Conservation (phyloP, 2,888 invertebrate genomes). For the Chorisops tibialis region DNA sequence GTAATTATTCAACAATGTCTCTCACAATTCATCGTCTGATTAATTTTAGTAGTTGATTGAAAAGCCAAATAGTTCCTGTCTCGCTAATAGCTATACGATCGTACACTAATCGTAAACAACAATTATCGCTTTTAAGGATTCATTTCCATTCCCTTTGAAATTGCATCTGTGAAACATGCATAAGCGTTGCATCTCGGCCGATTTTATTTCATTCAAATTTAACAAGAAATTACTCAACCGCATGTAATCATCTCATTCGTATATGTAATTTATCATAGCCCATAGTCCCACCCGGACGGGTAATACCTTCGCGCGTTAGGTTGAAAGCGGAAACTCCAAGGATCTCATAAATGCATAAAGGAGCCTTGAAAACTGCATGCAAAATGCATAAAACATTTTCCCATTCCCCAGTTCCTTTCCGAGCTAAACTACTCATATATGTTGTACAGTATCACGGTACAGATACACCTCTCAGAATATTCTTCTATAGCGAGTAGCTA, state of each 20-base stretch:
- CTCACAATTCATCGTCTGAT: too few relatives aligned
- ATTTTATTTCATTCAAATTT: constrained; percentile 25
- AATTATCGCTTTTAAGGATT: too few relatives aligned
- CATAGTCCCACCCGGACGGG: neutral
- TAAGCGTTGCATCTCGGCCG: neutral
- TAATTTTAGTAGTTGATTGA: too few relatives aligned
- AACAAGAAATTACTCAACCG: constrained; percentile 23
- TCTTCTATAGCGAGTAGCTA: neutral
- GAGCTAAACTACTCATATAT: neutral
- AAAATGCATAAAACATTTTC: constrained; percentile 25
- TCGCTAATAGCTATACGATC: too few relatives aligned
- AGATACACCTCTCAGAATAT: neutral
- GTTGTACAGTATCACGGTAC: neutral
- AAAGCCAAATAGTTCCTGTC: too few relatives aligned
- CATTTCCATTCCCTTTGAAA: too few relatives aligned
- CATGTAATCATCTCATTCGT: constrained; percentile 17
- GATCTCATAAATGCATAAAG: constrained; percentile 21
- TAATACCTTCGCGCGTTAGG: constrained; percentile 7
- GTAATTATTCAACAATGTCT: too few relatives aligned
- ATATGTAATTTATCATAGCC: constrained; percentile 13
- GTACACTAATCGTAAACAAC: too few relatives aligned
- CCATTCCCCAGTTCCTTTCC: neutral
- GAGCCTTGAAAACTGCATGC: constrained; percentile 17
- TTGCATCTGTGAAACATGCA: too few relatives aligned
- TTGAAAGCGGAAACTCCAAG: constrained; percentile 5